phyloP scores from a whole-genome alignment of 2,797 vertebrate species.

The Catostomus latipinnis region DNA sequence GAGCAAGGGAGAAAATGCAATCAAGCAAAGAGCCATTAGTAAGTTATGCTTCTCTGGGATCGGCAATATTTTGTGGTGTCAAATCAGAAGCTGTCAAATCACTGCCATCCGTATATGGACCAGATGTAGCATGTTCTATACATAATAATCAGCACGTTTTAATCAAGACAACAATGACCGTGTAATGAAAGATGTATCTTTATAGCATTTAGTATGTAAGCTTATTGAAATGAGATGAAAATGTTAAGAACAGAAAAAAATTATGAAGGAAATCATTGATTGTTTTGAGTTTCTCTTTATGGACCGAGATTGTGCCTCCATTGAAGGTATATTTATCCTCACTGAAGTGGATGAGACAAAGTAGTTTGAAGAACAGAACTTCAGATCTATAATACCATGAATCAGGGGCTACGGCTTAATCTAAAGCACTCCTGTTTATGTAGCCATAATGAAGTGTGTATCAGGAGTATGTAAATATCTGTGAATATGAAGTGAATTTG shows the following conservation, averaged over 20 bases:
- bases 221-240: not conserved
- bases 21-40: too few relatives aligned
- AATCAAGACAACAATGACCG: not conserved
- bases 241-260: not conserved
- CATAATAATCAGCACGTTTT: not conserved
- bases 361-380: constrained; percentile 7
- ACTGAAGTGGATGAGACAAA: constrained; percentile 44
- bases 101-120: not conserved
- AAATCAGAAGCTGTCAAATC: not conserved
- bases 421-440: constrained; percentile 31
- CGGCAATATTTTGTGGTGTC: not conserved
- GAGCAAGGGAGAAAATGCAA: not conserved
- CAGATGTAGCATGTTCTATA: constrained; percentile 22
- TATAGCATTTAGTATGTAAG: not conserved
- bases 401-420: not conserved
- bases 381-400: not conserved
- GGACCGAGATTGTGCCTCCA: constrained; percentile 13
- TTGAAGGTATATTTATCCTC: constrained; percentile 23
- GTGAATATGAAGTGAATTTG: constrained; percentile 27
- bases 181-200: not conserved
- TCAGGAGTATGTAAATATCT: constrained; percentile 41
- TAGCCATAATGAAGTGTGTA: constrained; percentile 49
- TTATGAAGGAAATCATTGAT: constrained; percentile 21
- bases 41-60: not conserved
- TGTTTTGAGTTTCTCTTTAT: constrained; percentile 28